These are phyloP conservation scores for Xanthorhoe designata DNA, from an alignment of 2,888 invertebrate genomes.

Conservation along the genomic window DNA sequence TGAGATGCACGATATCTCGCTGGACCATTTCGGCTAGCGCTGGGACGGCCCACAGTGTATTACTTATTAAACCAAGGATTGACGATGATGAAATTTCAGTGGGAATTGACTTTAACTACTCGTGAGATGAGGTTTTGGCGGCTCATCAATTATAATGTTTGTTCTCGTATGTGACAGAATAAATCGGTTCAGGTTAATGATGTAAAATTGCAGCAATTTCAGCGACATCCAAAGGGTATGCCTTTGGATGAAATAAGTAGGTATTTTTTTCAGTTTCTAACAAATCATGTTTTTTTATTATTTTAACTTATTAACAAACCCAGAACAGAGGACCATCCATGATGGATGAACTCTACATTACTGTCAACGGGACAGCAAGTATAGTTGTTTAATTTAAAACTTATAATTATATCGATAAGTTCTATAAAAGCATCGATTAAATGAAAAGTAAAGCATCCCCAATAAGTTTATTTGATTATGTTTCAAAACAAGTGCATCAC, in stretches of 20 bases:
- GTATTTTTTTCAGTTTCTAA: neutral
- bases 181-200: slow-evolving; percentile 46
- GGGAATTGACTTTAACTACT: slow-evolving; percentile 82
- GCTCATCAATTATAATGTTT: slow-evolving; percentile 70
- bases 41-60: slow-evolving; percentile 78
- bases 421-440: too few relatives aligned
- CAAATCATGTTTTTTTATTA: neutral
- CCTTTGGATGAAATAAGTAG: neutral
- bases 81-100: slow-evolving; percentile 85
- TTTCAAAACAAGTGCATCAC: too few relatives aligned
- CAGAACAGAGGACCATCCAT: too few relatives aligned
- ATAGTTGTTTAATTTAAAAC: too few relatives aligned
- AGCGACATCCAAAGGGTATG: neutral
- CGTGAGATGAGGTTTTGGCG: slow-evolving; percentile 75
- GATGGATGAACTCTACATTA: too few relatives aligned
- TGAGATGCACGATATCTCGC: slow-evolving; percentile 77
- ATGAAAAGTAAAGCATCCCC: too few relatives aligned
- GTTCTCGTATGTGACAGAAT: slow-evolving; percentile 48
- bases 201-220: slow-evolving; percentile 38
- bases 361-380: too few relatives aligned
- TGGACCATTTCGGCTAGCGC: slow-evolving; percentile 68
- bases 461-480: too few relatives aligned
- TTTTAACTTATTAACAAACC: neutral
- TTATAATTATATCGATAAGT: too few relatives aligned
- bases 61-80: slow-evolving; percentile 82